Percentiles rank a stretch among this genome's conserved stretches.
phyloP scores from a whole-genome alignment of 2,888 invertebrate genomes.

The Pammene aurita region DNA sequence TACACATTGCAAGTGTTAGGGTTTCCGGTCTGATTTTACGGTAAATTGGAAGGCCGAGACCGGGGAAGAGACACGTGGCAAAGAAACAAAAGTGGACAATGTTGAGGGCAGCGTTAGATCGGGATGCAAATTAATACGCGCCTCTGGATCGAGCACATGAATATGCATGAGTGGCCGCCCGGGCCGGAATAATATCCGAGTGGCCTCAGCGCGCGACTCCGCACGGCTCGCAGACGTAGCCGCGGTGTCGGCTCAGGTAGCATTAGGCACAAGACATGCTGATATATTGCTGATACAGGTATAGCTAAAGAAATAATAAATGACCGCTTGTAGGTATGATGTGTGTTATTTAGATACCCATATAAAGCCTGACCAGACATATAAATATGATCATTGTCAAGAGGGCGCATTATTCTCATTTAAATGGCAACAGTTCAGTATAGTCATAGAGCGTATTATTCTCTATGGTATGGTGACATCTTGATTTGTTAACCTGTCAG shows the following conservation, averaged over 20 bases:
- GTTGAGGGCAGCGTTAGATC: constrained; percentile 67
- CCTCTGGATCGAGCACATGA: constrained; percentile 74
- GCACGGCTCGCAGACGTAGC: constrained; percentile 40
- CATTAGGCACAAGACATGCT: constrained; percentile 15
- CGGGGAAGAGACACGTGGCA: constrained; percentile 52
- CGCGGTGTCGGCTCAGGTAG: constrained; percentile 32
- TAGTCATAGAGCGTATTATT: no score
- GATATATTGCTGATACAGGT: neutral
- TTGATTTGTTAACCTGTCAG: no score
- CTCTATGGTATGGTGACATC: no score
- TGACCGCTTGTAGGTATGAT: no score
- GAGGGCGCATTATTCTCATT: no score
- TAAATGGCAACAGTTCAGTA: no score
- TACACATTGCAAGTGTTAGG: constrained; percentile 1
- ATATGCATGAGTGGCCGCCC: constrained; percentile 74
- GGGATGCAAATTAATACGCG: constrained; percentile 82
- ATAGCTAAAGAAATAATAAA: no score
- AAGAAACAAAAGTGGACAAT: constrained; percentile 75
- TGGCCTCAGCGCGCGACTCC: constrained; percentile 50
- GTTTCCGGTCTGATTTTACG: constrained; percentile 56
- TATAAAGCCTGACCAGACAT: no score
- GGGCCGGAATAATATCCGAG: constrained; percentile 75
- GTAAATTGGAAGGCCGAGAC: constrained; percentile 59
- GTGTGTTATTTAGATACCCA: no score
- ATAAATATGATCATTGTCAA: no score